phyloP scores from a whole-genome alignment of 2,888 invertebrate species.

The Pyrochroa serraticornis region DNA sequence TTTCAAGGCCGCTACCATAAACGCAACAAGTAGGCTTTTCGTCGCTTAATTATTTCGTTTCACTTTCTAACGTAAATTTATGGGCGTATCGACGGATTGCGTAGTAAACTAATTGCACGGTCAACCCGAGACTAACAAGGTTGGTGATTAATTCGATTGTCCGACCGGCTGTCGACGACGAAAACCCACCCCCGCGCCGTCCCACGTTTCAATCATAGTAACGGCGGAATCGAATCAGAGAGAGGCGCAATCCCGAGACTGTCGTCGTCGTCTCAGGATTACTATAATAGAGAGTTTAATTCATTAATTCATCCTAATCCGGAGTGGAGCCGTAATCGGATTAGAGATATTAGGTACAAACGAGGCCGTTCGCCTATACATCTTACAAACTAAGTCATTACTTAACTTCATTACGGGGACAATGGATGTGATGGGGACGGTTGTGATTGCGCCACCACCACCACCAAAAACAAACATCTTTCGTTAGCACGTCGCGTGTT shows the following conservation, averaged over 20 bases:
- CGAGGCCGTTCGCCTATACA: conserved; percentile 33
- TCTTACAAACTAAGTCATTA: conserved; percentile 31
- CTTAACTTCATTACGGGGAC: conserved; percentile 27
- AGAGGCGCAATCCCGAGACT: conserved; percentile 16
- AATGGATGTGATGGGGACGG: too few species aligned
- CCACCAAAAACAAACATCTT: too few species aligned
- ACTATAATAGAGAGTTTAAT: conserved; percentile 34
- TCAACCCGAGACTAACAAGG: conserved; percentile 22
- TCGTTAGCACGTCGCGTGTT: too few species aligned
- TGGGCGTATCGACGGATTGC: conserved; percentile 19
- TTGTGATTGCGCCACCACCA: too few species aligned
- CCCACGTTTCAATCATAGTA: conserved; percentile 1
- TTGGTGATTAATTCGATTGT: conserved; percentile 29
- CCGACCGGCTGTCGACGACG: conserved; percentile 17
- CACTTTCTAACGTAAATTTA: conserved; percentile 15
- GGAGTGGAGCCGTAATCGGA: conserved; percentile 32
- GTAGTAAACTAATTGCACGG: conserved; percentile 26
- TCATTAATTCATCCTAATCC: conserved; percentile 35
- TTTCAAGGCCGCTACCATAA: background rate
- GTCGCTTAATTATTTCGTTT: conserved; percentile 6
- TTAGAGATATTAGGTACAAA: conserved; percentile 37
- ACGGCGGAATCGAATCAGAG: conserved; percentile 15
- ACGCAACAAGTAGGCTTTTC: background rate
- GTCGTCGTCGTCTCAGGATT: conserved; percentile 28
- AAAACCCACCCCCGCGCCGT: conserved; percentile 8